Conservation (phyloP, 2,113 vertebrate genomes). For the Pollachius pollachius region DNA sequence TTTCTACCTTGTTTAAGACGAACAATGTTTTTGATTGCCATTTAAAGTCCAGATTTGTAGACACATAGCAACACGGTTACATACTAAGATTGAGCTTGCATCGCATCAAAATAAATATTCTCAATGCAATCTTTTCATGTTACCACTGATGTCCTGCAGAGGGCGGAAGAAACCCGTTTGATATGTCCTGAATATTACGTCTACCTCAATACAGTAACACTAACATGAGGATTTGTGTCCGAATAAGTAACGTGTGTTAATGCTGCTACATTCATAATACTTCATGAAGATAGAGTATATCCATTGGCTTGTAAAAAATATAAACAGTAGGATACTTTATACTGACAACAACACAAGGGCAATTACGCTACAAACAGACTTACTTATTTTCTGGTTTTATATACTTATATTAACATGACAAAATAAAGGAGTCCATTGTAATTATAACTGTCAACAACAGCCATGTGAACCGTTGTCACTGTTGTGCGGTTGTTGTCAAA, state of each 20-base stretch:
- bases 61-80: too few relatives aligned
- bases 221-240: not conserved
- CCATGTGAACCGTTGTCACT: not conserved
- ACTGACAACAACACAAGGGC: slow-evolving; percentile 34
- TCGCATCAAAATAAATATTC: too few relatives aligned
- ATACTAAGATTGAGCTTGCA: too few relatives aligned
- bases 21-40: too few relatives aligned
- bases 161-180: too few relatives aligned
- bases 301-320: slow-evolving; percentile 36
- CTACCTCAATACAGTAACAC: too few relatives aligned
- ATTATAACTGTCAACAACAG: slow-evolving; percentile 5
- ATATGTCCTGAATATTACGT: too few relatives aligned
- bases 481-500: too few relatives aligned
- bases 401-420: slow-evolving; percentile 45
- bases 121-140: too few relatives aligned
- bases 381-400: slow-evolving; percentile 42
- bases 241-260: not conserved
- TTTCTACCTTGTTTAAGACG: too few relatives aligned
- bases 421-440: slow-evolving; percentile 24
- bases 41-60: too few relatives aligned
- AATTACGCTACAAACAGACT: slow-evolving; percentile 23
- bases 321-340: slow-evolving; percentile 8
- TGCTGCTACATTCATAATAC: slow-evolving; percentile 46
- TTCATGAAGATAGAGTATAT: slow-evolving; percentile 20
- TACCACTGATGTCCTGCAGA: too few relatives aligned